Base-by-base conservation (phyloP, 2,113 vertebrate species). In the Scophthalmus maximus region DNA sequence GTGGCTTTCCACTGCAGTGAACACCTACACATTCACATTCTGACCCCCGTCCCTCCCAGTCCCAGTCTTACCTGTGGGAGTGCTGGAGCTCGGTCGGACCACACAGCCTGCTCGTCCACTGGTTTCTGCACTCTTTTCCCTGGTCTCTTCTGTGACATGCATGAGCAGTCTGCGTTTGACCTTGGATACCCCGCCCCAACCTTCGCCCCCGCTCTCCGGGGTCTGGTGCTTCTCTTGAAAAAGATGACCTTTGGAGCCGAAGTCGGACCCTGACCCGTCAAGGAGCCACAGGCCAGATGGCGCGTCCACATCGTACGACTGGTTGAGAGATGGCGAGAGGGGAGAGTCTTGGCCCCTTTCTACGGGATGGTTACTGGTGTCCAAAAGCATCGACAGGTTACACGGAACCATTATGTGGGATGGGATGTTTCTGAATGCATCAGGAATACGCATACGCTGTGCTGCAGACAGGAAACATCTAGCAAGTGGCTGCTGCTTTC, bases 161-260 rank as follows among this genome's bases (percentile, higher is more conserved):
- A 93, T 92, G 30, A 91, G 76, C 42, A 94, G 89, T 29, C 90
- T 90, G 18, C 93, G 89, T 73, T 93, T 94, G 68, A 92, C 92
- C 55, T 83, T 88, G 14, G 80, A 84, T 0, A 30, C 22, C 2
- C 58, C 73, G 4, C 63, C 81, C 15, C 90, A 82, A 36, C 60
- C 68, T 4, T 80, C 88, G 5, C 9, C 52, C 6, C 15, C 68
- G 10, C 65, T 82, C 29, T 90, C 83, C 15, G 87, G 89, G 29
- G 91, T 93, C 73, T 90, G 56, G 47, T 78, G 50, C 27, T 78
- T 79, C 59, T 64, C 81, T 34, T 47, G 63, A 59, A 53, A 7
- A 6, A 40, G 32, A 36, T 32, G 27, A 65, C 60, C 29, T n/a
- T 58, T 51, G 5, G 67, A 61, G 17, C 30, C 51, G 2, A 0